These are phyloP conservation scores for Frankliniella fusca DNA, from an alignment of 2,888 invertebrate genomes.

Conservation along the genomic window DNA sequence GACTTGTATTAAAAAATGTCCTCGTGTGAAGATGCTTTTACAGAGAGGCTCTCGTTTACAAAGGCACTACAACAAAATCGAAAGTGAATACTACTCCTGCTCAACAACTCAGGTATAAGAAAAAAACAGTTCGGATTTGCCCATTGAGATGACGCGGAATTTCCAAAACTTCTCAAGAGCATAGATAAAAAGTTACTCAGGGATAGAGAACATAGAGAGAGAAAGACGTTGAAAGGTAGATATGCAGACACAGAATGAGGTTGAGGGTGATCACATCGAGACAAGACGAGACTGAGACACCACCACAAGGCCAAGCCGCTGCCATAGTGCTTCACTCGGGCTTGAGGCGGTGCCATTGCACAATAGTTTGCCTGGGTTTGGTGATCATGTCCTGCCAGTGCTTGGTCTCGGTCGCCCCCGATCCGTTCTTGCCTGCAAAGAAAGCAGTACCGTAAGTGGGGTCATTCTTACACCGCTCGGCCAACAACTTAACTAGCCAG, in stretches of 20 bases:
- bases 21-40: not conserved
- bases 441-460: slow-evolving; percentile 39
- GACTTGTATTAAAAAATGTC: not conserved
- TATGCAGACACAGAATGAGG: not conserved
- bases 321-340: slow-evolving; percentile 73
- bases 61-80: slow-evolving; percentile 20
- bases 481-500: not conserved
- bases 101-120: not conserved
- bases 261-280: slow-evolving; percentile 11
- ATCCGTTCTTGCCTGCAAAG: slow-evolving; percentile 82
- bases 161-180: not conserved
- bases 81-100: slow-evolving; percentile 11
- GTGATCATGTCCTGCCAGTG: slow-evolving; percentile 99
- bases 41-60: slow-evolving; percentile 10
- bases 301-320: not conserved
- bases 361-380: slow-evolving; percentile 90
- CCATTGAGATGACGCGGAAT: not conserved
- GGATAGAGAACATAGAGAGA: not conserved
- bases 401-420: slow-evolving; percentile 91
- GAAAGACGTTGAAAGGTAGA: not conserved
- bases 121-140: not conserved
- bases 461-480: not conserved
- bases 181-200: not conserved
- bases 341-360: slow-evolving; percentile 96
- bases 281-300: not conserved